Percentiles rank a stretch among this genome's conserved stretches.
These are phyloP conservation scores for Pongo pygmaeus DNA, from an alignment of 2,113 vertebrate genomes.

Conservation along the genomic window DNA sequence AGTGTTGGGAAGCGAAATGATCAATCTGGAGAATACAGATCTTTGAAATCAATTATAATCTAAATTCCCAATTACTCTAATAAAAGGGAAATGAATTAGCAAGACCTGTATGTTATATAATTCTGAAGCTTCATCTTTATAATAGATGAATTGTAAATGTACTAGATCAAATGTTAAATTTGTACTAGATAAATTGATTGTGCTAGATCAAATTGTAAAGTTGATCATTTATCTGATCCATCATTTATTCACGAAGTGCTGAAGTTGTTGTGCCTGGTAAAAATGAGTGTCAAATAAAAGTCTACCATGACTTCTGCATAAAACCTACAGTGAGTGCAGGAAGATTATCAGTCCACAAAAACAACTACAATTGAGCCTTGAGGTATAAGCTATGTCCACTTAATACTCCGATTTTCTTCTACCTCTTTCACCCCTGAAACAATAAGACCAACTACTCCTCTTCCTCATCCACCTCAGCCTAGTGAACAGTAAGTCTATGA, in stretches of 20 bases:
- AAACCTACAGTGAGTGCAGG: background rate
- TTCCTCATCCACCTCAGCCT: background rate
- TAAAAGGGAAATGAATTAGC: background rate
- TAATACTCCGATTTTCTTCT: background rate
- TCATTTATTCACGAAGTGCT: background rate
- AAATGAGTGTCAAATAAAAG: background rate
- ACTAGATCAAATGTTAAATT: background rate
- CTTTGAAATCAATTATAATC: background rate
- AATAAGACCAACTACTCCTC: background rate
- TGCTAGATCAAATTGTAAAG: no score
- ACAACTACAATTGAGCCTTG: background rate
- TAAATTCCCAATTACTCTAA: background rate
- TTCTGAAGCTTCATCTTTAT: background rate
- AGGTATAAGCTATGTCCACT: background rate
- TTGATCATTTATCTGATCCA: background rate
- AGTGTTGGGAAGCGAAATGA: background rate
- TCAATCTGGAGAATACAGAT: background rate
- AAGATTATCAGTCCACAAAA: background rate
- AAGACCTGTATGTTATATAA: background rate
- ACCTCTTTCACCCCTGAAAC: background rate
- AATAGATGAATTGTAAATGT: background rate
- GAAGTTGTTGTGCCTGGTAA: background rate
- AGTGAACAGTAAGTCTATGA: background rate
- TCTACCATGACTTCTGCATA: background rate
- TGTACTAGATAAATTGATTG: background rate